Evolutionary conservation across 2,113 vertebrate genomes (phyloP), one percentile per base, ranked within the genome.

Genomic region (Marmota flaviventris): DNA sequence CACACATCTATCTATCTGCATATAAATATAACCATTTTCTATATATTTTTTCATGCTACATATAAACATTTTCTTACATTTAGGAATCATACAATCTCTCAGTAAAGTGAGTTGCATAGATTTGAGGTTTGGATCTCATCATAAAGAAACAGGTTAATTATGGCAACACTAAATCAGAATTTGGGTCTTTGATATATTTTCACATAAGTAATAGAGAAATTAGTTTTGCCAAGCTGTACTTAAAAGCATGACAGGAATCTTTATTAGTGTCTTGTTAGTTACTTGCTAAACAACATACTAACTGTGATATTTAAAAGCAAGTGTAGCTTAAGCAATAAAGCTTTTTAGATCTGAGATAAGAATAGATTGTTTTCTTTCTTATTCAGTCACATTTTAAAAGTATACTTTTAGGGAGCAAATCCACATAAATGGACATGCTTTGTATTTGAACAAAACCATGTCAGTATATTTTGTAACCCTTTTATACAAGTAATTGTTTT

Each of bases 381-480:
- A 67, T 76, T 96, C 63, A 95, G 58, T 94, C 89, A 93, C 51
- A 0, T 95, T 97, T 97, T 48, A 73, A 94, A 96, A 96, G 63
- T 20, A 67, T 70, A 88, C 34, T 70, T 53, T 3, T 61, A 72
- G 16, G 63, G 61, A 85, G 51, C 77, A 97, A 94, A 9, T 34
- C 72, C 20, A 34, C n/a, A 84, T 81, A 42, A 95, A 95, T 6
- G 8, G 67, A 93, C 95, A 85, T 81, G 14, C 4, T 82, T 90
- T 92, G n/a, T 39, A 89, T 92, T 93, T 85, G 3, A 51, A 65
- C 45, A 95, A 97, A 98, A 32, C 2, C 34, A 87, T 73, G 56
- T 78, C 77, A 88, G 79, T 72, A 86, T 93, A 83, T 86, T 56
- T 56, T 91, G 29, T 97, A 91, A 78, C 84, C 14, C 69, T 1